Percentiles rank a stretch among this genome's conserved stretches.
phyloP scores from a whole-genome alignment of 2,113 vertebrate species.

The Mystacornis crossleyi region DNA sequence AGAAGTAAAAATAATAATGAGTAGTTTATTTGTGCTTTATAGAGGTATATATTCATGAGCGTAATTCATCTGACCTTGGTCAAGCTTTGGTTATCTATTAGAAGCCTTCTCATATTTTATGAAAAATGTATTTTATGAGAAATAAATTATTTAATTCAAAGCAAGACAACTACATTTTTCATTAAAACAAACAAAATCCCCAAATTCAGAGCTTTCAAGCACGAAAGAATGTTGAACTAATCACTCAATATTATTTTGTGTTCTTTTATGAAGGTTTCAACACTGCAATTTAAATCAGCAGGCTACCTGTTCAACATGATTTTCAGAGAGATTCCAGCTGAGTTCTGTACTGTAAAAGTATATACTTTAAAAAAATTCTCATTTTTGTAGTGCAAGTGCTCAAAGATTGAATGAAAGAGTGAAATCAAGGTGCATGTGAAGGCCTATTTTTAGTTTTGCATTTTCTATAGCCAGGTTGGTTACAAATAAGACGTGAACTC shows the following conservation, averaged over 20 bases:
- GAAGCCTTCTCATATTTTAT: background rate
- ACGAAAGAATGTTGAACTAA: background rate
- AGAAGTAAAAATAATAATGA: background rate
- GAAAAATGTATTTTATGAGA: background rate
- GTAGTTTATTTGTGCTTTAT: background rate
- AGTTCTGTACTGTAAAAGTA: background rate
- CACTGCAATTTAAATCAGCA: background rate
- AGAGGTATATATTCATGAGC: background rate
- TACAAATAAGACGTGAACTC: background rate
- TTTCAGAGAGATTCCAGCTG: background rate
- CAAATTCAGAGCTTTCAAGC: background rate
- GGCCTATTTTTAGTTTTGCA: background rate
- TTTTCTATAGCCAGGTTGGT: background rate
- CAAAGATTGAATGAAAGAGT: background rate
- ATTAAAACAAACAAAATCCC: background rate
- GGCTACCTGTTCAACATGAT: background rate
- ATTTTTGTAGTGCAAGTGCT: background rate
- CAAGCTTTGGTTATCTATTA: background rate
- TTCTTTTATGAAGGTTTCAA: background rate
- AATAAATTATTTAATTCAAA: background rate
- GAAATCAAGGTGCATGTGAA: background rate
- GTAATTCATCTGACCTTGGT: background rate
- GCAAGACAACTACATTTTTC: background rate
- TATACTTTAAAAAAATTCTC: background rate
- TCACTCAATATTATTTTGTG: background rate